Conservation (phyloP, 2,113 vertebrate species). For the Dasyprocta punctata region DNA sequence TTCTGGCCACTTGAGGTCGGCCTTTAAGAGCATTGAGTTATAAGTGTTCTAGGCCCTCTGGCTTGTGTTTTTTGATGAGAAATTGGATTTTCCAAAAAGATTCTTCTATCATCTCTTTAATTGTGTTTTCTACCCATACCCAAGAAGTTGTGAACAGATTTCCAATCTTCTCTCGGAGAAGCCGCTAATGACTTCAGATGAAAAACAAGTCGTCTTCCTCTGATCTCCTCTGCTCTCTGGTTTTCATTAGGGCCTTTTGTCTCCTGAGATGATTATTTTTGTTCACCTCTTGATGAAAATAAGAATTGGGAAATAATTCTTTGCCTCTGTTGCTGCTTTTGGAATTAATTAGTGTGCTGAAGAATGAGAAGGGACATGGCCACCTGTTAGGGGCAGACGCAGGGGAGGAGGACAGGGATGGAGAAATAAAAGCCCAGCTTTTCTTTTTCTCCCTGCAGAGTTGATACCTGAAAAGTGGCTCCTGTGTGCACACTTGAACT, state of each 20-base stretch:
- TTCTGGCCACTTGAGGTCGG: not conserved
- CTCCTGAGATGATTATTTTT: not conserved
- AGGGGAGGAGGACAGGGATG: not conserved
- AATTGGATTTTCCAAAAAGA: not conserved
- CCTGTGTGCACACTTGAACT: not conserved
- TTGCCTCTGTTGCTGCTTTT: conserved; percentile 37
- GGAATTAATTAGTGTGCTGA: conserved; percentile 50
- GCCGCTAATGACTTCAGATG: not conserved
- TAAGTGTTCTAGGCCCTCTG: not conserved
- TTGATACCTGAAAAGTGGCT: not conserved
- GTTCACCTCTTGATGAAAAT: conserved; percentile 63
- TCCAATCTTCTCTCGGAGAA: not conserved
- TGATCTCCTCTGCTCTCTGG: not conserved
- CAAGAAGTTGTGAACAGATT: conserved; percentile 20
- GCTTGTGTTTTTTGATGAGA: not conserved
- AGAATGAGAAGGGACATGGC: not conserved
- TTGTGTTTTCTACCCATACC: not conserved
- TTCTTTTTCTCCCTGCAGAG: not conserved
- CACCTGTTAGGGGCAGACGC: conserved; percentile 60
- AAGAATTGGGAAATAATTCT: conserved; percentile 6
- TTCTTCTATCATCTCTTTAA: not conserved
- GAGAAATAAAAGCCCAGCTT: not conserved
- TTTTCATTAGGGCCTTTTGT: not conserved
- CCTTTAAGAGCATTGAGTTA: not conserved
- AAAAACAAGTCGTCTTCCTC: not conserved